Conservation (phyloP, 2,888 invertebrate genomes). For the Andrena dorsata region DNA sequence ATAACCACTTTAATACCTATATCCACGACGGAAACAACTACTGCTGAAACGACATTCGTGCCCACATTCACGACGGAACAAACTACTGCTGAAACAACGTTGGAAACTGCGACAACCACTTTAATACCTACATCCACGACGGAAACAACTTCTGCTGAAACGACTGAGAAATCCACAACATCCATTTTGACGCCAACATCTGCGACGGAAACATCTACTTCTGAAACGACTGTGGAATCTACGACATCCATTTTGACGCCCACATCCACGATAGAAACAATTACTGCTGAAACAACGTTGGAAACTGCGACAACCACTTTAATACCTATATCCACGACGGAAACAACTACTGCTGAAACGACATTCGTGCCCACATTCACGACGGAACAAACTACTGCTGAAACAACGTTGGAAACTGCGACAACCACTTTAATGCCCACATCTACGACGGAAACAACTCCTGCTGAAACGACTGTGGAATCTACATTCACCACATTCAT, state of each 20-base stretch:
- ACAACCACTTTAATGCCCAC: not conserved
- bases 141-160: not conserved
- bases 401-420: too few species aligned
- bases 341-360: not conserved
- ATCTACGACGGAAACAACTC: too few species aligned
- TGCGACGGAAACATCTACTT: not conserved
- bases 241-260: not conserved
- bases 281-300: not conserved
- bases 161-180: not conserved
- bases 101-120: not conserved
- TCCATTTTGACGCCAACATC: not conserved
- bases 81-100: too few species aligned
- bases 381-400: too few species aligned
- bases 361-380: too few species aligned
- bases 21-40: too few species aligned
- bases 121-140: not conserved
- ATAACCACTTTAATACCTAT: not conserved
- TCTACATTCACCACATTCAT: rapidly evolving
- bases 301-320: too few species aligned
- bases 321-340: not conserved
- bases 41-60: too few species aligned
- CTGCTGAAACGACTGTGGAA: too few species aligned
- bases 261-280: not conserved
- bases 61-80: too few species aligned
- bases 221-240: not conserved